Evolutionary conservation across 2,888 invertebrate species (phyloP), one percentile per base, ranked within the genome.

Genomic region (Habroteleia sp.): DNA sequence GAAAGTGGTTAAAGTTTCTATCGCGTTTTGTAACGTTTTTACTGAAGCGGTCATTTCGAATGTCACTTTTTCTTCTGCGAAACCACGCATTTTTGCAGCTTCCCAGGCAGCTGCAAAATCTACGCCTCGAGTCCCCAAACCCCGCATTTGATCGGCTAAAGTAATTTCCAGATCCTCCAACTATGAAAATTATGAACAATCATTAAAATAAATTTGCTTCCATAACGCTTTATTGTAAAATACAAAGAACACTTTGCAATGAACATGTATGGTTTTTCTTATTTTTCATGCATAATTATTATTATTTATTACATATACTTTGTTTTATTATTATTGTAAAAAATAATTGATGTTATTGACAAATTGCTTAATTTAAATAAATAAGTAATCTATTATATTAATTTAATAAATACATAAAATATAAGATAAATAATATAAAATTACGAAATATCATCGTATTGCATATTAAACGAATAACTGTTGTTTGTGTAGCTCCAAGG

Each of bases 111-210:
- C 91, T 0, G 76, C 89, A 85, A 84, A 91, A 83, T 88, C 91
- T 2, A 91, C 87, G 1, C 79, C 82, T 27, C 84, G 83, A 82
- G 89, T 91, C 7, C 37, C 58, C 7, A 91, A 91, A 5, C 90
- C 90, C 0, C 95, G 94, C 79, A 97, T 93, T 89, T 96, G 96
- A 89, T 98, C 97, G 1, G 94, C 93, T 2, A 97, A 91, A 1
- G 92, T 92, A 37, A 97, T 90, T 87, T 97, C 97, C 23, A 97
- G 89, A 89, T 99, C 98, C 89, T 99, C 99, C 62, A 99, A 87
- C 93, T 93, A 62, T 20, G 37, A 25, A 16, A n/a, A 2, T 11
- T 11, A 37, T 10, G 6, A 14, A 13, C 1, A 37, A 37, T 37
- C 7, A 7, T 16, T 11, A 13, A 7, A 37, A 14, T 11, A 35